phyloP scores from a whole-genome alignment of 2,888 invertebrate species.

The Tetramorium bicarinatum region DNA sequence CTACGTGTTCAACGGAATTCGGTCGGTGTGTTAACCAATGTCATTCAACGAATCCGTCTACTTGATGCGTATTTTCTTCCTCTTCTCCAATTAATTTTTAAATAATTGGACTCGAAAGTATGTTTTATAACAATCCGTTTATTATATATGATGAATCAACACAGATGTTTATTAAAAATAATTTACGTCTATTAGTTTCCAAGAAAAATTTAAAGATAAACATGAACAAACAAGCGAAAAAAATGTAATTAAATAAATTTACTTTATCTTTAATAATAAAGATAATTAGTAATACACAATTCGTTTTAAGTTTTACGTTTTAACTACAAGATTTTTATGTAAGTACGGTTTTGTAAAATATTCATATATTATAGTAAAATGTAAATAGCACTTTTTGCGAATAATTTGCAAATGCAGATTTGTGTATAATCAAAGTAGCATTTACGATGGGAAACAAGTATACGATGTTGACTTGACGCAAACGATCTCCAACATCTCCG shows the following conservation, averaged over 20 bases:
- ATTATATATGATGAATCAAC: background rate
- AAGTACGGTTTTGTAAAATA: background rate
- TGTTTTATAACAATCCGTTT: background rate
- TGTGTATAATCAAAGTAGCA: background rate
- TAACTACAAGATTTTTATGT: background rate
- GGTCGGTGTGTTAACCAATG: conserved; percentile 9
- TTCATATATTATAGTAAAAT: background rate
- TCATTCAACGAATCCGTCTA: conserved; percentile 48
- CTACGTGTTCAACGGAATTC: background rate
- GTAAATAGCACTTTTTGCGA: background rate
- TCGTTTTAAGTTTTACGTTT: background rate
- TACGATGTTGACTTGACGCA: conserved; percentile 21
- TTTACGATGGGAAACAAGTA: conserved; percentile 11
- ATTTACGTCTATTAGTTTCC: background rate
- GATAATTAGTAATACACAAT: background rate
- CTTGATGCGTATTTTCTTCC: background rate
- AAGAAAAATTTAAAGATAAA: background rate
- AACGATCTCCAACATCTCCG: conserved; percentile 40
- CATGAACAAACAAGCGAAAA: background rate
- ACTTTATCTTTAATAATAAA: background rate
- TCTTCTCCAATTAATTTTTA: conserved; percentile 16
- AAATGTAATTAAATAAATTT: background rate
- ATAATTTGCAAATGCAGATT: background rate
- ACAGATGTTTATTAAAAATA: background rate
- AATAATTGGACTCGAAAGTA: background rate